Conservation (phyloP, 2,113 vertebrate species). For the Brachyhypopomus gauderio region DNA sequence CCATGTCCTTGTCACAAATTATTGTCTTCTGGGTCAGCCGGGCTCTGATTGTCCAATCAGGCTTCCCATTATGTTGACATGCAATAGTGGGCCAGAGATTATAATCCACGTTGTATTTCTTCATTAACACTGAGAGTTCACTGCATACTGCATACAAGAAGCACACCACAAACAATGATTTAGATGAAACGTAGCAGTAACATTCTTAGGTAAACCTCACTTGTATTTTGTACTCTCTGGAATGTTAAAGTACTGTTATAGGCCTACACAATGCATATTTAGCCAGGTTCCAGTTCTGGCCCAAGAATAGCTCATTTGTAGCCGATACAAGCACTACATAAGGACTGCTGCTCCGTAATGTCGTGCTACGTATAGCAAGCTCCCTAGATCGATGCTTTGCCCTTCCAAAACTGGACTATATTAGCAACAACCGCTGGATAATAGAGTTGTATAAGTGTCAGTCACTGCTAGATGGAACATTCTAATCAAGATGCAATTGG, state of each 20-base stretch:
- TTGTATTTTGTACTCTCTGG: too few species aligned
- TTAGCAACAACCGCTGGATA: too few species aligned
- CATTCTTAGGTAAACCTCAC: too few species aligned
- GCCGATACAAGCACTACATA: too few species aligned
- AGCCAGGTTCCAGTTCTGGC: too few species aligned
- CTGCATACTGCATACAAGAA: background rate
- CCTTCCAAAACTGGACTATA: too few species aligned
- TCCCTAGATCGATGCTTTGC: too few species aligned
- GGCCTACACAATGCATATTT: too few species aligned
- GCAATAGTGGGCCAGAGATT: constrained; percentile 27
- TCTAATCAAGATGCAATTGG: background rate
- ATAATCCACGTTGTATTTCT: background rate
- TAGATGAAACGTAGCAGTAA: background rate
- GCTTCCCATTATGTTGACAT: background rate
- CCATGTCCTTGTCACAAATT: rapidly evolving
- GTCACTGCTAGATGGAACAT: constrained; percentile 3
- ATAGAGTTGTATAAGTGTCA: background rate
- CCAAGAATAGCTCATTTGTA: too few species aligned
- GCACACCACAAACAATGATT: background rate
- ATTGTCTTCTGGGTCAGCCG: background rate
- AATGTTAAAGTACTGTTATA: too few species aligned
- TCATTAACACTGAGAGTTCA: background rate
- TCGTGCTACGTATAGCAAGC: too few species aligned
- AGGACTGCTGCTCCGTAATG: too few species aligned
- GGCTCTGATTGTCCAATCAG: background rate